Evolutionary conservation across 2,797 vertebrate species (phyloP).

Genomic region (Sebastes nivosus): DNA sequence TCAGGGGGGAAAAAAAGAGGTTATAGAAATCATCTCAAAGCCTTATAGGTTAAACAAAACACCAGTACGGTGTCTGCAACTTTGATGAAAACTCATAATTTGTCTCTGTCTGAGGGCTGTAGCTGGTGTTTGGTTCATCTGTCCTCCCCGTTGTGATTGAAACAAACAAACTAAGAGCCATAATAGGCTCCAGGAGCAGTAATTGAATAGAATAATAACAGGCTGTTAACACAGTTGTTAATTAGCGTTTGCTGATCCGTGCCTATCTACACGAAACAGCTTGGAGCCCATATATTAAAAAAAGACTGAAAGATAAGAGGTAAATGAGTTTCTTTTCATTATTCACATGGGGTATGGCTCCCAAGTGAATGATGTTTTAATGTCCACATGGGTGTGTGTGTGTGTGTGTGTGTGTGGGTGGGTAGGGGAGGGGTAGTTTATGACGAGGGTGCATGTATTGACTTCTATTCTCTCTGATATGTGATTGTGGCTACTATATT

Average conservation of each 20-base stretch:
- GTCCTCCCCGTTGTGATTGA: constrained; percentile 45
- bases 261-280: constrained; percentile 78
- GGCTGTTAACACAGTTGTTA: constrained; percentile 77
- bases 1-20: neutral
- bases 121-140: constrained; percentile 42
- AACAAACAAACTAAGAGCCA: constrained; percentile 61
- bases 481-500: constrained; percentile 16
- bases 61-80: neutral
- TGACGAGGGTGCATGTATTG: neutral
- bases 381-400: constrained; percentile 4
- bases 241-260: constrained; percentile 78
- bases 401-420: neutral
- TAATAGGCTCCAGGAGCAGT: constrained; percentile 71
- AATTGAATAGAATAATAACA: constrained; percentile 81
- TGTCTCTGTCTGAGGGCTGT: constrained; percentile 21
- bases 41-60: neutral
- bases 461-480: neutral
- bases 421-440: neutral
- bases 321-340: constrained; percentile 57
- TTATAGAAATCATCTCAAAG: neutral
- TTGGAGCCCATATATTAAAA: constrained; percentile 67
- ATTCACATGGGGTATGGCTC: constrained; percentile 41
- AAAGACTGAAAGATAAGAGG: constrained; percentile 54
- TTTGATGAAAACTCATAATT: constrained; percentile 1
- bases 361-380: constrained; percentile 37